These are phyloP conservation scores for Menura novaehollandiae DNA, from an alignment of 2,113 vertebrate genomes.

Conservation along the genomic window DNA sequence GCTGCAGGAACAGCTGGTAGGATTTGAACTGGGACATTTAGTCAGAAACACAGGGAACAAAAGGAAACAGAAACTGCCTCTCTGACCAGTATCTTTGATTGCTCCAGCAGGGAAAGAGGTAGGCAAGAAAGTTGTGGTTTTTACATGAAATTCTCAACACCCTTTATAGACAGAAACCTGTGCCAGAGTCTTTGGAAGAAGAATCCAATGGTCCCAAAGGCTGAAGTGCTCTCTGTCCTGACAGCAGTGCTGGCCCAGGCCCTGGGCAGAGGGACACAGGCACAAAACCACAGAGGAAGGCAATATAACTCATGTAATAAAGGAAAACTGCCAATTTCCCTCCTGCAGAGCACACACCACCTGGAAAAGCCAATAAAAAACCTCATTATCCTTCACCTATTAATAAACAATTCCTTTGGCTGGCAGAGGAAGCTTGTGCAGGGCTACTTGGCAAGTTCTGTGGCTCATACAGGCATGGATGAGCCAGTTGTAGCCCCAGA, in stretches of 20 bases:
- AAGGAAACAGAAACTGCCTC: background rate
- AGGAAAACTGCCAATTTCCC: background rate
- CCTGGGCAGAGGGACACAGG: background rate
- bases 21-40: background rate
- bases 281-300: background rate
- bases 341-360: background rate
- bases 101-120: background rate
- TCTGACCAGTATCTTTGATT: background rate
- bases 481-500: background rate
- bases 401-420: background rate
- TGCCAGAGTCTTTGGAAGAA: background rate
- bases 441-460: background rate
- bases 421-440: background rate
- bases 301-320: background rate
- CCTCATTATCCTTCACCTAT: background rate
- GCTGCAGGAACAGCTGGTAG: background rate
- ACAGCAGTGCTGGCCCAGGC: background rate
- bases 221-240: background rate
- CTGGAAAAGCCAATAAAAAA: background rate
- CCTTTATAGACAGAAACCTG: background rate
- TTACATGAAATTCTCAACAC: background rate
- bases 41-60: background rate
- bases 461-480: background rate
- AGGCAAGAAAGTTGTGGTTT: accelerated
- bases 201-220: background rate